Evolutionary conservation across 2,888 invertebrate species (phyloP), one percentile per base, ranked within the genome.

Genomic region (Drosophila niveifrons): DNA sequence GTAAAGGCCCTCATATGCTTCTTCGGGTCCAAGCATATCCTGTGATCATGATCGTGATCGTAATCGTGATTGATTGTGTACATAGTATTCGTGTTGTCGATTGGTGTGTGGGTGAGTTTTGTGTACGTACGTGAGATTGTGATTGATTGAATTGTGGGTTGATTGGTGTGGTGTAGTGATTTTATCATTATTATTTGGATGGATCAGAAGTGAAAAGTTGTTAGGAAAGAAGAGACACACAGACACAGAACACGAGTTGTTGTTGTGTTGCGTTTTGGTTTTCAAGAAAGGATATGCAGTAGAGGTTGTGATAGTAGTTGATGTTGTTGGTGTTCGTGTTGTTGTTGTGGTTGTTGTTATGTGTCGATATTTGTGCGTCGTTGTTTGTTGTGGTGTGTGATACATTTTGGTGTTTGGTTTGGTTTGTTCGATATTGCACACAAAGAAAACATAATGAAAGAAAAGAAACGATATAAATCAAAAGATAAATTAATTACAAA

Each of bases 1-100:
- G 93, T 98, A 98, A 94, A 97, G 95, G 93, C 96, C 96, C 93
- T 98, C 98, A 94, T 97, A 98, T 91, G 96, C 96, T 94, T 97
- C 97, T 93, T 98, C 98, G 90, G 97, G 96, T 91, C 98, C 97
- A 97, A 95, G 92, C 92, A 92, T 92, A 91, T 93, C 92, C 92
- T 92, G 90, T 86, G 82, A 17, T 55, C 29, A 46, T 47, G 41
- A 68, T 82, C 68, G 74, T 71, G 28, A 15, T 63, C 52, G 65
- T 80, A 63, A 58, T 48, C 58, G 58, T 58, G 44, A 50, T 65
- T 63, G 66, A 67, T 41, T 52, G 66, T 48, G 70, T 71, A 11
- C 34, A 51, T 68, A 57, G 53, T 68, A 57, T 67, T 17, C 10
- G 57, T 58, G 57, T 47, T 39, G 57, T 58, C 23, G 13, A 43